Base-by-base conservation (phyloP, 1,140 invertebrate species). In the Eufriesea mexicana region DNA sequence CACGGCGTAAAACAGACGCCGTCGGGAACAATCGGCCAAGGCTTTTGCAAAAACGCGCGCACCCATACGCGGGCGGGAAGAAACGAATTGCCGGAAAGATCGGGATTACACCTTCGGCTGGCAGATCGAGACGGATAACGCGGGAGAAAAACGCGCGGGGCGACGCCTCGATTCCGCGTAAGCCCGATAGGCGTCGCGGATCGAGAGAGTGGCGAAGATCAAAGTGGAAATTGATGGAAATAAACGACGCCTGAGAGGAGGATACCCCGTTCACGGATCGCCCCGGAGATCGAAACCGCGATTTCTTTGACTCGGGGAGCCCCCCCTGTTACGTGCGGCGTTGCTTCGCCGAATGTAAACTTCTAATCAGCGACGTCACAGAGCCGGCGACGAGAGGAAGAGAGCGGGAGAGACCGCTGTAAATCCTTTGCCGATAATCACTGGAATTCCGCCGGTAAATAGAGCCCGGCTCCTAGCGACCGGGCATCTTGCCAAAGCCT, bases 361-460 rank as follows among this genome's bases (percentile, higher is more conserved):
- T 81, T 75, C 79, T 81, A 81, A 81, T 81, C 79, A 81, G 71
- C 61, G 35, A 1, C 71, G 71, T 66, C 79, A 55, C n/a, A 81
- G 59, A 64, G 35, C 71, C 18, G 45, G 5, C 42, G 14, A 28
- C 25, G 20, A 49, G 16, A 55, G 42, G 35, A 35, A 35, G 35
- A 35, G 35, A 35, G 35, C 35, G 35, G 35, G 1, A 49, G 71
- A 12, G 70, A 55, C 16, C 18, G n/a, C 59, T 47, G 70, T 81
- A 75, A 81, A 81, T 75, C 79, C 61, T 81, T 81, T 81, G 59
- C 79, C 79, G 79, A 75, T 75, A 75, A 81, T 74, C 71, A 75
- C 71, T 55, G 42, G n/a, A 81, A 81, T 81, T 81, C 51, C 79
- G 57, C 49, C 61, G 59, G 79, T 75, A 81, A 81, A 81, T 81